Evolutionary conservation across 1,140 invertebrate genomes (phyloP).

Genomic region (Drosophila ironensis): DNA sequence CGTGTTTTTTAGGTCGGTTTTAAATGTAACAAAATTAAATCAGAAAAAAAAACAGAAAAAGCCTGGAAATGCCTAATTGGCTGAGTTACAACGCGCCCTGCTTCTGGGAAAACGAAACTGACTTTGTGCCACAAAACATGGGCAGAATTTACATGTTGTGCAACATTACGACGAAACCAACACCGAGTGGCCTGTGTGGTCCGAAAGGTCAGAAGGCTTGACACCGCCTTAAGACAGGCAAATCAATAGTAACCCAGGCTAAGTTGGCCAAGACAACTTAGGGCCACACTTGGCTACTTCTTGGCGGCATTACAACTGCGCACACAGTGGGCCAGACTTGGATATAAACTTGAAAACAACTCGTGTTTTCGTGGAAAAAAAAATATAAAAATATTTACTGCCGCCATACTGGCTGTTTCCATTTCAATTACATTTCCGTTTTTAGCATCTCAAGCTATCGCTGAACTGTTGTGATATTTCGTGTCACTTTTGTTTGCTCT

Average conservation of each 20-base stretch:
- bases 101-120: conserved; percentile 61
- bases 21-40: conserved; percentile 43
- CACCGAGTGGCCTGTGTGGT: conserved; percentile 45
- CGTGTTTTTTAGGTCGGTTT: conserved; percentile 14
- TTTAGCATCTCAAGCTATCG: not conserved
- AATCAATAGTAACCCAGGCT: conserved; percentile 30
- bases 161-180: conserved; percentile 41
- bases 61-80: conserved; percentile 40
- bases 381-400: not conserved
- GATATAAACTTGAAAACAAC: not conserved
- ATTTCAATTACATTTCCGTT: not conserved
- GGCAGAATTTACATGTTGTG: conserved; percentile 63
- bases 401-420: too few species aligned
- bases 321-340: conserved; percentile 6
- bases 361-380: not conserved
- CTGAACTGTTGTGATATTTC: conserved; percentile 24
- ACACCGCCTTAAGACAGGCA: conserved; percentile 9
- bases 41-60: conserved; percentile 34
- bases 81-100: conserved; percentile 6
- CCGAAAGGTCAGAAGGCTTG: conserved; percentile 29
- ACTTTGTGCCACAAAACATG: conserved; percentile 35
- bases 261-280: conserved; percentile 41
- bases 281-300: conserved; percentile 23
- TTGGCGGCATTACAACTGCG: conserved; percentile 10
- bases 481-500: conserved; percentile 54